Base-by-base conservation (phyloP, 2,797 vertebrate genomes). In the Amphiprion clarkii region DNA sequence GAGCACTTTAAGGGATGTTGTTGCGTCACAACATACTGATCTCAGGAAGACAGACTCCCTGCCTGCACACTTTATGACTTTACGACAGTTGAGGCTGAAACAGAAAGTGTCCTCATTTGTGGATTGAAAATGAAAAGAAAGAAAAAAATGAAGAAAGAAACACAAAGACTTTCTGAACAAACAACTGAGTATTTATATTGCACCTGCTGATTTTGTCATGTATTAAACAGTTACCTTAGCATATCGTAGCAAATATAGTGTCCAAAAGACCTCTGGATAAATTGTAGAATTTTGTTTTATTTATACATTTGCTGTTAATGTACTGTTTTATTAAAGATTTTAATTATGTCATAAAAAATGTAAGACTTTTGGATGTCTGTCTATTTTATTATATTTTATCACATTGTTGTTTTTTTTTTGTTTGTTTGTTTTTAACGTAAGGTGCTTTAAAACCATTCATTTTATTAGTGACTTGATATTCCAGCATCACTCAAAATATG, bases 221-320 rank as follows among this genome's bases (percentile, higher is more conserved):
- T 27, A 19, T 48, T 48, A 14, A 46, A 53, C 31, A 70, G 31
- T 59, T 52, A 25, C n/a, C 44, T 13, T 60, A 21, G 10, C 1
- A 1, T 40, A 36, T 17, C 9, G 11, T 40, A 53, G 11, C 3
- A 17, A 8, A 4, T 57, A 40, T 40, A 1, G 9, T 11, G 12
- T 16, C 48, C 67, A 54, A 58, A 39, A 21, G 12, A 48, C n/a
- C 44, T 29, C 6, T 52, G 12, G 29, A 52, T n/a, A 21, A 40
- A 67, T 21, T 52, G 42, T 48, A 10, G 0, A 44, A 49, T 14
- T 23, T 1, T 67, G 3, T 56, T 53, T 1, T 77, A 53, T 78
- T 82, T 82, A 79, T 82, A 55, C 16, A 52, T 64, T 19, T 56
- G 5, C 8, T 57, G 3, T 68, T 54, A 55, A 52, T 54, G 21